These are phyloP conservation scores for Bucco capensis DNA, from an alignment of 2,113 vertebrate genomes.

Conservation along the genomic window DNA sequence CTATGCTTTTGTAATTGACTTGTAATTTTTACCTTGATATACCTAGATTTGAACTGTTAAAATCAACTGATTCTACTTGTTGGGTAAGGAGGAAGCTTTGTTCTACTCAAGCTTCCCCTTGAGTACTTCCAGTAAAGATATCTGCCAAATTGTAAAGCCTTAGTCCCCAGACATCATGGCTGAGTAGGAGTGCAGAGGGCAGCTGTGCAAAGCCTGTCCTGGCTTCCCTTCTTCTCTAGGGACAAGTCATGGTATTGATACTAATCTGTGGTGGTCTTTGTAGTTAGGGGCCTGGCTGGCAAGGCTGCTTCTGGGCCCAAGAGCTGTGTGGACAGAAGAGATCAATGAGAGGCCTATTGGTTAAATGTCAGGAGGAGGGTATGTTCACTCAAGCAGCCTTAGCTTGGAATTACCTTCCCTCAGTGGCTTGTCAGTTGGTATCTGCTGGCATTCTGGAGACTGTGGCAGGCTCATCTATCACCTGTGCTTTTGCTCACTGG, in stretches of 20 bases:
- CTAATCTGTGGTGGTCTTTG: neutral
- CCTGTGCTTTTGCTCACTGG: neutral
- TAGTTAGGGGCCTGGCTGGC: neutral
- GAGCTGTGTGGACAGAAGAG: neutral
- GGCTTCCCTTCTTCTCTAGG: neutral
- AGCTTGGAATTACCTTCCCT: neutral
- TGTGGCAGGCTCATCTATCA: constrained; percentile 24
- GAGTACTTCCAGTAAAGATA: neutral
- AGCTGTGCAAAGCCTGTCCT: neutral
- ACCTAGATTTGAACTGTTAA: neutral
- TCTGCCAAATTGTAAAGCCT: neutral
- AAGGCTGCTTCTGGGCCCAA: neutral
- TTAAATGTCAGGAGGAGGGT: neutral
- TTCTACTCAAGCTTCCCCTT: neutral
- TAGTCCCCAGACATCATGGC: accelerated
- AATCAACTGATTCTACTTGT: neutral
- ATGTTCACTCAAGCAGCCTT: neutral
- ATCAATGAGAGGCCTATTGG: accelerated
- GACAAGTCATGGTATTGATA: neutral
- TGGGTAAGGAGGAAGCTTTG: neutral
- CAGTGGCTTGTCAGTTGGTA: neutral
- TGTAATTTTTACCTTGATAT: neutral
- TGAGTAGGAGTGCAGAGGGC: neutral
- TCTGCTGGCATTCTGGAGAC: neutral
- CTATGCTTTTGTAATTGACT: neutral